These are phyloP conservation scores for Neodiprion lecontei DNA, from an alignment of 1,140 invertebrate species.

Conservation along the genomic window DNA sequence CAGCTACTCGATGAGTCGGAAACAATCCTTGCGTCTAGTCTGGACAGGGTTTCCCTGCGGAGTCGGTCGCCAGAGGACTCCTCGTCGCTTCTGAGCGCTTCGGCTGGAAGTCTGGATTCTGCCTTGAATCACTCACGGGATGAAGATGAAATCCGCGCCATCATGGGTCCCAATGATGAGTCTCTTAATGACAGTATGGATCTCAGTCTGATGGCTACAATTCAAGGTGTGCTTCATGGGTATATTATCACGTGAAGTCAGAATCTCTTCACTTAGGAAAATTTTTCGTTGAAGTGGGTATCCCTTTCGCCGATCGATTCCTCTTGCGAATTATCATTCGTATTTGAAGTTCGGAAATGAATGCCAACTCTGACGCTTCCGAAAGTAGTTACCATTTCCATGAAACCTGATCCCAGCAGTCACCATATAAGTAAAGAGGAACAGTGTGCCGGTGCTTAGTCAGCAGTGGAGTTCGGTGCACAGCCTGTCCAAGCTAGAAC, in stretches of 20 bases:
- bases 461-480: neutral
- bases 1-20: constrained; percentile 62
- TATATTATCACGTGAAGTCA: neutral
- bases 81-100: constrained; percentile 73
- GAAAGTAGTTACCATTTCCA: neutral
- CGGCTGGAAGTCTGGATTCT: constrained; percentile 83
- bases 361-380: neutral
- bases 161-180: constrained; percentile 67
- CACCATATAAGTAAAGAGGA: neutral
- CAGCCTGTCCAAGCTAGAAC: neutral
- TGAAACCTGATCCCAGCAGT: neutral
- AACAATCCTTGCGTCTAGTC: constrained; percentile 62
- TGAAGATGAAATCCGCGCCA: constrained; percentile 71
- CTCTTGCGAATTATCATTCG: too few species aligned
- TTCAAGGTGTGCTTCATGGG: constrained; percentile 47
- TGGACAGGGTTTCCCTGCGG: constrained; percentile 68
- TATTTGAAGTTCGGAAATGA: too few species aligned
- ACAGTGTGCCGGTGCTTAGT: neutral
- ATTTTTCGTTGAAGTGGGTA: too few species aligned
- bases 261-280: too few species aligned
- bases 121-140: constrained; percentile 83
- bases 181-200: constrained; percentile 60
- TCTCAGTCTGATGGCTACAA: constrained; percentile 58
- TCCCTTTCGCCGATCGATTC: too few species aligned
- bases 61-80: constrained; percentile 73